Evolutionary conservation across 1,140 invertebrate genomes (phyloP).

Genomic region (Heliconius himera): DNA sequence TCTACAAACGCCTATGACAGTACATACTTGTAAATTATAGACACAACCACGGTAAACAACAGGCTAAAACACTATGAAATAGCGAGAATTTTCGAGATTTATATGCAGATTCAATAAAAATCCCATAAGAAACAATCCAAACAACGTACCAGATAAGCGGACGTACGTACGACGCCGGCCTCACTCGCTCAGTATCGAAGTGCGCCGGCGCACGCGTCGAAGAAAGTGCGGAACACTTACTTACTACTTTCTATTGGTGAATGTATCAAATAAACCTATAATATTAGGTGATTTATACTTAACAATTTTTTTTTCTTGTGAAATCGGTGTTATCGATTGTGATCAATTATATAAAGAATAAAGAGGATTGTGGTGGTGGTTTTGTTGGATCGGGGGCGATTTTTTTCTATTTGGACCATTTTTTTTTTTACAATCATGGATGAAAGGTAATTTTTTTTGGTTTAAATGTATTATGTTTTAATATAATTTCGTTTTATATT

Average conservation of each 20-base stretch:
- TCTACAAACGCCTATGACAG: too few species aligned
- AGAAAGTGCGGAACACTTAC: conserved; percentile 65
- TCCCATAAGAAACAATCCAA: conserved; percentile 20
- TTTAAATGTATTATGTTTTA: not conserved
- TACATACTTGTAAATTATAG: not conserved
- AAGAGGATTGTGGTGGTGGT: conserved; percentile 17
- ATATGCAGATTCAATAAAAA: not conserved
- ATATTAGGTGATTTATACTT: not conserved
- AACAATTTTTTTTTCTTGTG: not conserved
- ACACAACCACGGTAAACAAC: too few species aligned
- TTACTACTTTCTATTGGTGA: conserved; percentile 61
- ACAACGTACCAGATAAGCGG: conserved; percentile 24
- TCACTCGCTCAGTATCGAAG: conserved; percentile 56
- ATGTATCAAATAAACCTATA: conserved; percentile 38
- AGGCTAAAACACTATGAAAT: not conserved
- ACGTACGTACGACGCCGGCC: conserved; percentile 21
- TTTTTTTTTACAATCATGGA: conserved; percentile 43
- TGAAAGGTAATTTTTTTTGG: conserved; percentile 42
- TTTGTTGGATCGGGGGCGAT: not conserved
- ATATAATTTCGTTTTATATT: not conserved
- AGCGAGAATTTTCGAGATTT: not conserved
- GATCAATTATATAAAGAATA: too few species aligned
- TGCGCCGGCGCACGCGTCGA: conserved; percentile 63
- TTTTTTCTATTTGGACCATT: not conserved
- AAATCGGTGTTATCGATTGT: conserved; percentile 30